A percentile compares a stretch with the other conserved stretches of the same genome.
These are phyloP conservation scores for Brachymystax lenok DNA, from an alignment of 2,797 vertebrate genomes.

Conservation along the genomic window DNA sequence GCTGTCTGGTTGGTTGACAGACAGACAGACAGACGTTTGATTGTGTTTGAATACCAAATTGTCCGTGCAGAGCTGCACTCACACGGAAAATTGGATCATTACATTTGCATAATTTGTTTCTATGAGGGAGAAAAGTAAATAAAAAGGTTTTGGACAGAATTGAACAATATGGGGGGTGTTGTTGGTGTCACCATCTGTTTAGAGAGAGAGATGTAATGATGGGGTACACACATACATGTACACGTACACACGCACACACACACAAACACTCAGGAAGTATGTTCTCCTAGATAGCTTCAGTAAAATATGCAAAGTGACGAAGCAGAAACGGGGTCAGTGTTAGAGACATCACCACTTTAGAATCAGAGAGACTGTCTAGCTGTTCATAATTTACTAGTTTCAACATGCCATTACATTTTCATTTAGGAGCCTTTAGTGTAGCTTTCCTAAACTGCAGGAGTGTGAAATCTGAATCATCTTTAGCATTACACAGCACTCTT, in stretches of 20 bases:
- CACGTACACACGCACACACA: background rate
- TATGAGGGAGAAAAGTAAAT: slow-evolving; percentile 17
- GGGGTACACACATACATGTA: background rate
- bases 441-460: background rate
- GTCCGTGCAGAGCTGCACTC: slow-evolving; percentile 10
- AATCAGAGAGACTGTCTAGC: background rate
- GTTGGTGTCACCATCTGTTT: slow-evolving; percentile 4
- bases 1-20: background rate
- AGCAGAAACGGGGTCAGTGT: background rate
- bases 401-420: slow-evolving; percentile 27
- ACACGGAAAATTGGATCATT: slow-evolving; percentile 38
- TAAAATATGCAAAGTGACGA: slow-evolving; percentile 6
- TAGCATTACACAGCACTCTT: background rate
- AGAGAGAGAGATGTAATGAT: background rate
- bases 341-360: background rate
- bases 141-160: background rate
- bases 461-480: slow-evolving; percentile 6
- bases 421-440: slow-evolving; percentile 3
- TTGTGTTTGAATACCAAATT: slow-evolving; percentile 28
- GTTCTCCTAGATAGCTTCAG: background rate
- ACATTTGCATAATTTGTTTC: slow-evolving; percentile 48
- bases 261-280: too few relatives aligned
- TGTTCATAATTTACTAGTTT: slow-evolving; percentile 25
- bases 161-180: background rate
- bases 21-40: background rate